These are phyloP conservation scores for Chesias legatella DNA, from an alignment of 2,888 invertebrate species.

Conservation along the genomic window DNA sequence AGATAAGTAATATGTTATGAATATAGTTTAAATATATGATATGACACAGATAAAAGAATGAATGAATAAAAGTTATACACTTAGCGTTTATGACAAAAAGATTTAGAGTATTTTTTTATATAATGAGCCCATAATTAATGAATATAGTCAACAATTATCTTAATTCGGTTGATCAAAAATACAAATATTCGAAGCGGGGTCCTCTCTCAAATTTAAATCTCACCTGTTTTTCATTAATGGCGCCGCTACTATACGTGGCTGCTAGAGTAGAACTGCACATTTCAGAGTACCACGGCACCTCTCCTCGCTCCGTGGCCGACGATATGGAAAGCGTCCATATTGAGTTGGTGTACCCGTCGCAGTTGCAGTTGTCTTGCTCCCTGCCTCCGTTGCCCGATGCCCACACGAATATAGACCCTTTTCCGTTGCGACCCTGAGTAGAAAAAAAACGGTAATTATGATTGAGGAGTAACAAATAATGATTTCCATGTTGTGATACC, in stretches of 20 bases:
- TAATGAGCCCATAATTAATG: too few species aligned
- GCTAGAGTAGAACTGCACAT: conserved; percentile 98
- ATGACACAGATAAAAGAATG: too few species aligned
- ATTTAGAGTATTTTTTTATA: too few species aligned
- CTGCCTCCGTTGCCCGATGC: conserved; percentile 99
- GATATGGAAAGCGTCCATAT: conserved; percentile 99
- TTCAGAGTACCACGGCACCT: conserved; percentile 98
- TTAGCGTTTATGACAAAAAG: too few species aligned
- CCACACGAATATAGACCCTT: conserved; percentile 99
- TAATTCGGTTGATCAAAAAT: too few species aligned
- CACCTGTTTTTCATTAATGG: conserved; percentile 92
- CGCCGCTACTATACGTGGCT: conserved; percentile 98
- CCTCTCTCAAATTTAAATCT: too few species aligned
- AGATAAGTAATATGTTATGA: too few species aligned
- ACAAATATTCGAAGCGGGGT: too few species aligned
- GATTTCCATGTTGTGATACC: too few species aligned
- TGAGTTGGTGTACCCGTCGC: conserved; percentile 99
- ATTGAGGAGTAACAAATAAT: neutral
- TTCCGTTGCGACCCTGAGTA: conserved; percentile 91
- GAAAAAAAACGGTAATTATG: conserved; percentile 15
- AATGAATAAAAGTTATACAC: too few species aligned
- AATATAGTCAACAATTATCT: too few species aligned
- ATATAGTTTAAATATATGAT: too few species aligned
- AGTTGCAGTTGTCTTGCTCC: conserved; percentile 98
- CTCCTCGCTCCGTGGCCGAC: conserved; percentile 94